Evolutionary conservation across 2,888 invertebrate genomes (phyloP), one percentile per base, ranked within the genome.

Genomic region (Teinopalpus imperialis): DNA sequence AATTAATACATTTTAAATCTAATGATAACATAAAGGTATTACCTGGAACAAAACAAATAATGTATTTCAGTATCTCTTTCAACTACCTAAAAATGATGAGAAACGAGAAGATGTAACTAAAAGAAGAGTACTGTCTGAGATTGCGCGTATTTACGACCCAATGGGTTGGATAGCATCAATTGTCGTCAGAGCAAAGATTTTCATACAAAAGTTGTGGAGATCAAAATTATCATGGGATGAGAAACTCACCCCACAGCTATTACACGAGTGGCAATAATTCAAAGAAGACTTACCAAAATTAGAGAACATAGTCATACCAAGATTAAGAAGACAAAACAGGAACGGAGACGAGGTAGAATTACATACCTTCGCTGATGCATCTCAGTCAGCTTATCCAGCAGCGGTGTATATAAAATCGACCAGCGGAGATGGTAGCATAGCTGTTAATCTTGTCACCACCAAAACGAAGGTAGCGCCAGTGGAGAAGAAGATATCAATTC

Each of bases 111-210:
- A n/a, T n/a, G 16, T 13, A 3, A 51, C 51, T 9, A 43, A 56
- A 39, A 35, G 52, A 42, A 48, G 43, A 32, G 49, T 56, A n/a
- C 26, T 55, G 10, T 50, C 54, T 4, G 46, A 47, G 4, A 51
- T 56, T 23, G 53, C 56, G 0, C 49, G 48, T 29, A 24, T 52
- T 3, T 59, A 48, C 29, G 55, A 56, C 18, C 55, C 54, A 1
- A 23, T 56, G 14, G 52, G 56, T 10, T 55, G 54, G 55, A 39
- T 56, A 24, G 48, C 52, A 3, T 52, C 57, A 2, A 39, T 43
- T 4, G 37, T 50, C 1, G 14, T 52, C 7, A 48, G 4, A 9
- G 53, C 53, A 1, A 57, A 52, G 23, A 43, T 39, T 20, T 55
- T 52, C 46, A 42, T 51, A 5, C 51, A 51, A 31, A 48, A 39